Conservation (phyloP, 2,888 invertebrate species). For the Sesia bembeciformis region DNA sequence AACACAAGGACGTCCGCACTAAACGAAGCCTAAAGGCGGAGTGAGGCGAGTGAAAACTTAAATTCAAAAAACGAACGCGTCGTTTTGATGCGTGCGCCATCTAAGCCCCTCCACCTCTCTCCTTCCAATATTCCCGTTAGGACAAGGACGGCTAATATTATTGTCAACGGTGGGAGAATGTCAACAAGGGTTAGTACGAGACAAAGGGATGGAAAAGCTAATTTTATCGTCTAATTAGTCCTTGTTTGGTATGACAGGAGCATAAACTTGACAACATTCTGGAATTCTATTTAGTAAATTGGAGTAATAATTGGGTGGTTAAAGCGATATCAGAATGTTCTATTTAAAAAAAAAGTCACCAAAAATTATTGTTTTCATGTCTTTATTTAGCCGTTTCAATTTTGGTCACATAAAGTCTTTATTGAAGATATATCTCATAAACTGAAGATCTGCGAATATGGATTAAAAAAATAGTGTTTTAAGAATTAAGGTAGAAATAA, state of each 20-base stretch:
- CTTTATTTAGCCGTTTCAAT: too few species aligned
- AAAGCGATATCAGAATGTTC: too few species aligned
- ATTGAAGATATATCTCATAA: too few species aligned
- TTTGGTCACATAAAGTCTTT: too few species aligned
- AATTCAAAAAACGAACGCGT: neutral
- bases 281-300: too few species aligned
- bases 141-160: slow-evolving; percentile 11
- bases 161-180: slow-evolving; percentile 19
- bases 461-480: too few species aligned
- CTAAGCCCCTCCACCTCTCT: neutral
- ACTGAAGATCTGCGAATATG: too few species aligned
- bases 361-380: too few species aligned
- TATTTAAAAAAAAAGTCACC: too few species aligned
- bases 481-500: too few species aligned
- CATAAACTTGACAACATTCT: neutral
- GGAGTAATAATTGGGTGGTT: too few species aligned
- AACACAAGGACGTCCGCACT: slow-evolving; percentile 39
- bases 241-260: neutral
- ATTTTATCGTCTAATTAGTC: neutral
- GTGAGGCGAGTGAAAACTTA: slow-evolving; percentile 22
- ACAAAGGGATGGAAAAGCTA: slow-evolving; percentile 17
- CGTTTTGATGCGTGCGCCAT: neutral
- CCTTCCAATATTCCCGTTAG: neutral
- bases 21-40: slow-evolving; percentile 49
- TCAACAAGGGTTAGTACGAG: slow-evolving; percentile 25